Evolutionary conservation across 1,140 invertebrate genomes (phyloP), one percentile per base, ranked within the genome.

Genomic region (Parasteatoda tepidariorum): DNA sequence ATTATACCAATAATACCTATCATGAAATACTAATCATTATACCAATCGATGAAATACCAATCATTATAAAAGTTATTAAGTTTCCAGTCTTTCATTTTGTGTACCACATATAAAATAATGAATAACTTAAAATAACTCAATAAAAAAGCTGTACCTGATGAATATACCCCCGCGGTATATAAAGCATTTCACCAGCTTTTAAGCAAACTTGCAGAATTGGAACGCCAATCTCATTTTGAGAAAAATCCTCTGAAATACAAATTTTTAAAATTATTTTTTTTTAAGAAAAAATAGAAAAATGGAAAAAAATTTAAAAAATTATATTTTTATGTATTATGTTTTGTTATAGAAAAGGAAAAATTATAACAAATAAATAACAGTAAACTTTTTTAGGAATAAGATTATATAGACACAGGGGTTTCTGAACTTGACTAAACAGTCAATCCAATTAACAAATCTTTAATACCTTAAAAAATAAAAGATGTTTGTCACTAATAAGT

Each of bases 151-250:
- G 7, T 86, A 89, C 90, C 87, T 91, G 96, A 90, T 99, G 97
- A 84, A 99, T 97, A 34, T 92, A 94, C 9, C 98, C 98, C 64
- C 97, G 90, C 15, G 97, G 97, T 85, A 93, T 91, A 89, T 99
- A 99, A 0, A 99, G 89, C 71, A 99, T 87, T 89, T 99, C 97
- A 0, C 98, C 97, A 24, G 95, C 92, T 86, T 95, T 91, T 41
- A 99, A 88, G 18, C 93, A 91, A 0, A 93, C 91, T 87, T 98
- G 95, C 81, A 97, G 88, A 64, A 97, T 92, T 2, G 96, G 96
- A 55, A 94, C 89, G 0, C 93, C 90, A 86, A 92, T 82, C 9
- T 98, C 95, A 7, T 92, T 90, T 84, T 94, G 92, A 13, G 90
- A 91, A 85, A 97, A 95, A 89, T 98, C 97, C 48, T 88, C 87